Evolutionary conservation across 1,140 invertebrate genomes (phyloP).

Genomic region (Bombus ignitus): DNA sequence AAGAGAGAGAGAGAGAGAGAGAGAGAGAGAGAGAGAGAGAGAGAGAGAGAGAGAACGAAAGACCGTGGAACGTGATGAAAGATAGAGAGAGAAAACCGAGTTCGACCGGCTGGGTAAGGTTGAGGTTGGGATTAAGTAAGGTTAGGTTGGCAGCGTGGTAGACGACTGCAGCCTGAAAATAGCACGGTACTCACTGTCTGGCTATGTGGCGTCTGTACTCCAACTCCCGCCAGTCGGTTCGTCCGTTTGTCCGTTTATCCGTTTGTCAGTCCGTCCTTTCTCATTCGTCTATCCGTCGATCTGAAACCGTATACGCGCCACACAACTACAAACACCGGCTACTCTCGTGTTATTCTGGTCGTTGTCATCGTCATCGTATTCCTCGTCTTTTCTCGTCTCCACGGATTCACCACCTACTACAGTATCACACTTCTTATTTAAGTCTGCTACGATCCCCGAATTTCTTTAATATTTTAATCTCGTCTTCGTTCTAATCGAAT

Average conservation of each 20-base stretch:
- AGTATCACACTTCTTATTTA: not conserved
- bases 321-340: not conserved
- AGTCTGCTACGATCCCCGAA: no score
- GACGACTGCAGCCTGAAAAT: conserved; percentile 71
- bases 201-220: conserved; percentile 75
- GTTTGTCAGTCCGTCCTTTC: conserved; percentile 56
- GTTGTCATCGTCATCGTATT: not conserved
- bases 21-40: not conserved
- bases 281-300: conserved; percentile 64
- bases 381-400: not conserved
- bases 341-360: not conserved
- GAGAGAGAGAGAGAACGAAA: not conserved
- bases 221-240: conserved; percentile 56
- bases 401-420: not conserved
- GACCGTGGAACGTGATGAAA: no score
- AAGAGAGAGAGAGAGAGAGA: not conserved
- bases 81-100: not conserved
- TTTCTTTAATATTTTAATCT: no score
- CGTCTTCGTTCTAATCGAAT: no score
- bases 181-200: conserved; percentile 77
- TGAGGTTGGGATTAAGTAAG: conserved; percentile 67
- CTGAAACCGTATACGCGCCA: conserved; percentile 55
- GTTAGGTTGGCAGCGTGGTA: conserved; percentile 58
- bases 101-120: conserved; percentile 52
- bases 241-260: conserved; percentile 57